A percentile compares a stretch with the other conserved stretches of the same genome.
Evolutionary conservation across 2,888 invertebrate species (phyloP).

Genomic region (Trachelus troglodyta): DNA sequence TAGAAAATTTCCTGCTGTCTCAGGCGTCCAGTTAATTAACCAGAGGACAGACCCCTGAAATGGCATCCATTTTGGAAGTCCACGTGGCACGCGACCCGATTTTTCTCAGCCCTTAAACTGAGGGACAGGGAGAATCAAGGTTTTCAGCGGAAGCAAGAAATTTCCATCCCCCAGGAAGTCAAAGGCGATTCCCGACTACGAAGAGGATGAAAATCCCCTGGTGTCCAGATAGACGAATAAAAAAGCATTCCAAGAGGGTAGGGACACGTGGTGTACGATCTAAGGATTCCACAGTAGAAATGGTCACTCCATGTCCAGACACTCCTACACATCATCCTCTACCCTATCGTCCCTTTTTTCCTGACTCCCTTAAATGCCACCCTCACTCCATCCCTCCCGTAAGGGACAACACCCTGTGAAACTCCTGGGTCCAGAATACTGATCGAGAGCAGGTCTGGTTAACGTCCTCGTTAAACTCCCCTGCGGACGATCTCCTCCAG

Average conservation of each 20-base stretch:
- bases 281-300: neutral
- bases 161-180: neutral
- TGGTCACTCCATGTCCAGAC: neutral
- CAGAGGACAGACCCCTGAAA: neutral
- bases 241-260: neutral
- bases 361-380: too few species aligned
- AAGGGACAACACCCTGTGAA: neutral
- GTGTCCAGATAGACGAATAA: neutral
- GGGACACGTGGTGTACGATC: neutral
- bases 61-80: neutral
- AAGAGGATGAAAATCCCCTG: neutral
- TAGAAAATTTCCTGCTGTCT: neutral
- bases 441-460: constrained; percentile 22
- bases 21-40: neutral
- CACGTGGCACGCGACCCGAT: neutral
- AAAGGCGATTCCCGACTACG: neutral
- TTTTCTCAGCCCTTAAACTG: neutral
- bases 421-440: neutral
- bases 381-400: neutral
- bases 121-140: neutral
- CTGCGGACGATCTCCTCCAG: constrained; percentile 21
- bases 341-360: neutral
- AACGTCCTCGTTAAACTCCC: constrained; percentile 30
- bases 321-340: neutral
- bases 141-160: neutral